Percentiles rank a stretch among this genome's conserved stretches.
Evolutionary conservation across 2,888 invertebrate species (phyloP).

Genomic region (Petrolisthes cinctipes): DNA sequence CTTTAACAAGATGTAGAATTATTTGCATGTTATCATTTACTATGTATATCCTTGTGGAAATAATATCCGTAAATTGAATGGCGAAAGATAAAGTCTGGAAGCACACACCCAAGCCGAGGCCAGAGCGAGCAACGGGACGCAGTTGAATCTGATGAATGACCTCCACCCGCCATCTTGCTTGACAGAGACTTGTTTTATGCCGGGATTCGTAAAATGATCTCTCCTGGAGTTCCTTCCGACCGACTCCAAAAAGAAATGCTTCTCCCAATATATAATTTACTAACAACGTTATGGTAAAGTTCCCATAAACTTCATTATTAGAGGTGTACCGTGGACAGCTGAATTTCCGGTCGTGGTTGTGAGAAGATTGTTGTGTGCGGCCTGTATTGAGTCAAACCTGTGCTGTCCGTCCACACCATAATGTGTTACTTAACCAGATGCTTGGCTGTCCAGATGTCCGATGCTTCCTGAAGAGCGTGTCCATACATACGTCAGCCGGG

Average conservation of each 20-base stretch:
- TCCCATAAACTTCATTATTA: not conserved
- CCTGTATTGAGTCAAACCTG: too few species aligned
- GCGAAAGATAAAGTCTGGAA: too few species aligned
- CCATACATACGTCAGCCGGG: too few species aligned
- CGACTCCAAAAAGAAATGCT: not conserved
- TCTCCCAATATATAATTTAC: not conserved
- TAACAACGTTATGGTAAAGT: not conserved
- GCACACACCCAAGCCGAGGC: slow-evolving; percentile 36
- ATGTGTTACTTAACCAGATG: too few species aligned
- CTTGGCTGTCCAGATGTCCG: too few species aligned
- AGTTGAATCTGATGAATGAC: slow-evolving; percentile 51
- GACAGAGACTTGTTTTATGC: slow-evolving; percentile 45
- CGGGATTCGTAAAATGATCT: slow-evolving; percentile 51
- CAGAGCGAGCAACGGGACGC: slow-evolving; percentile 20
- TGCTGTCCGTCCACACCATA: too few species aligned
- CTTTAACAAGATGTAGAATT: not conserved
- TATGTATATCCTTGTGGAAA: not conserved
- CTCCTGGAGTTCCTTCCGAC: slow-evolving; percentile 5
- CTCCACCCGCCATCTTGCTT: slow-evolving; percentile 54
- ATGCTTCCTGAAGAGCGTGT: too few species aligned
- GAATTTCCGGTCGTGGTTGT: too few species aligned
- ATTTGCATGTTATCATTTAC: not conserved
- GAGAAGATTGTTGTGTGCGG: too few species aligned
- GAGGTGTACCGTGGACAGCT: not conserved
- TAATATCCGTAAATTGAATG: too few species aligned